Base-by-base conservation (phyloP, 2,888 invertebrate species). In the Antitype chi region DNA sequence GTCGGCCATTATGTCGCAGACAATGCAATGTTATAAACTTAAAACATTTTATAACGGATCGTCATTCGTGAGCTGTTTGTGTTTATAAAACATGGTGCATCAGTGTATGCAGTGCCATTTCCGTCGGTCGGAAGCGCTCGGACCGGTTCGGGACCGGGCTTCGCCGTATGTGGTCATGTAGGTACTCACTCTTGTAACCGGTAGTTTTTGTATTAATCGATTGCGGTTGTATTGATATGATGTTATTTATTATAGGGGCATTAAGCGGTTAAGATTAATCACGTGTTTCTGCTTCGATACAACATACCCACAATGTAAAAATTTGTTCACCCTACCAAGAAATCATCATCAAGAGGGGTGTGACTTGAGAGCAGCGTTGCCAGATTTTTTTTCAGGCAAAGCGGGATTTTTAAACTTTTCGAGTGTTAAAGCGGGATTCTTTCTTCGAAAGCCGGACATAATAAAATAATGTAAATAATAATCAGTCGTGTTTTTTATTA, bases 11-110 rank as follows among this genome's bases (percentile, higher is more conserved):
- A 69, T 52, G 70, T 63, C 55, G 20, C 47, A n/a, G 17, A 68
- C 82, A 85, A 82, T 85, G 74, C 68, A 55, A 70, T 77, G 71
- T 85, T 78, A 70, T 38, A 38, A 38, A 38, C 38, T 38, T 38
- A 38, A 76, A 69, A 82, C 68, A 78, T 74, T 71, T 82, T 53
- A 73, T 68, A 76, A 55, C 57, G 43, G 28, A 28, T 63, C 70
- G 68, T 74, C 84, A 74, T 17, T 55, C 17, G 47, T 38, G 52
- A 67, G 47, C 49, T 55, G 62, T 85, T 77, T 72, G 5, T 81
- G 67, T 83, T 85, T 73, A 71, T 81, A 82, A 69, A 82, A 82
- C 62, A 69, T 70, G 70, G 32, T 71, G 55, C 68, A 71, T 78
- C 32, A 59, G 62, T 74, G 57, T 74, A 83, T 78, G 83, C 74